Base-by-base conservation (phyloP, 1,140 invertebrate species). In the Elymnias hypermnestra region DNA sequence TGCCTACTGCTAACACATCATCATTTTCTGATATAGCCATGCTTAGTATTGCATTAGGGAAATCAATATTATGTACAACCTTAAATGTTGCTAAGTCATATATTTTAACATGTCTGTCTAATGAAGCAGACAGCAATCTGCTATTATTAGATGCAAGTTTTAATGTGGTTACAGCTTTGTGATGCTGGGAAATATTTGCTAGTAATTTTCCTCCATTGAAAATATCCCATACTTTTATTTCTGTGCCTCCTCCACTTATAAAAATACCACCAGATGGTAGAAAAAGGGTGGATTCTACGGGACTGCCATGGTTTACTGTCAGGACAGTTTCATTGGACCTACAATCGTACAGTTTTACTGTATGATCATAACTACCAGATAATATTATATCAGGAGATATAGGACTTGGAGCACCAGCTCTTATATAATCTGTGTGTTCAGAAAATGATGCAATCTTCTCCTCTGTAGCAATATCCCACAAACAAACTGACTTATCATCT, bases 21-120 rank as follows among this genome's bases (percentile, higher is more conserved):
- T 98, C 95, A 69, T 94, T 90, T 46, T 90, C 87, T 82, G 96
- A 87, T 57, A 92, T 88, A 43, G 90, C 96, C 62, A 98, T 81
- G 82, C 95, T 97, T 3, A 98, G 87, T 35, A 99, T 90, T 14
- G 95, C 91, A 87, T 97, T 97, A 4, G 97, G 93, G 79, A 95
- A 98, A 69, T 95, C 93, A 13, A 98, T 87, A 7, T 94, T 94
- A 63, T 98, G 94, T 6, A 98, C 92, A 1, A 93, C 89, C 87
- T 95, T 93, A 71, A 96, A 98, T 1, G 92, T 93, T 40, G 91
- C 89, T 31, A 95, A 88, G 75, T 98, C 94, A 83, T 97, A 98
- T 56, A 99, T 92, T 88, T 98, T 98, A 0, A 99, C 93, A 87
- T 98, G 95, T 58, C 94, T 90, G 72, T 99, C 98, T 28, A 99